Evolutionary conservation across 2,888 invertebrate species (phyloP).

Genomic region (Lithophane socia): DNA sequence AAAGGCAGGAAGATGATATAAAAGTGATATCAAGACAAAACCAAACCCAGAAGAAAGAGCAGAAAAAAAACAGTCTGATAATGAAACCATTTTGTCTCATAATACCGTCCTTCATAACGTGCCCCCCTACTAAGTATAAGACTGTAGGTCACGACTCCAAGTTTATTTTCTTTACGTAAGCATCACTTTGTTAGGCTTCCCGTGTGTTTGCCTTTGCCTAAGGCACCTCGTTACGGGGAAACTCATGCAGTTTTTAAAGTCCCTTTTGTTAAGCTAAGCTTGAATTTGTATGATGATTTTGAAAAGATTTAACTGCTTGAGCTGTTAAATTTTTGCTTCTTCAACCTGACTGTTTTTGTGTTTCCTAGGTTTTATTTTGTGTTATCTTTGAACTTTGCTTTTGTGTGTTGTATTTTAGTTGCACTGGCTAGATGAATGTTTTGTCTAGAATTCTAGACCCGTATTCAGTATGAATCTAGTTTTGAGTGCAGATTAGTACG

Average conservation of each 20-base stretch:
- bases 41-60: background rate
- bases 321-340: background rate
- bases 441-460: background rate
- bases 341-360: background rate
- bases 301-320: conserved; percentile 10
- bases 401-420: background rate
- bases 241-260: conserved; percentile 29
- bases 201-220: conserved; percentile 53
- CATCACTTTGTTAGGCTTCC: conserved; percentile 67
- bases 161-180: conserved; percentile 61
- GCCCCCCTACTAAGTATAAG: conserved; percentile 23
- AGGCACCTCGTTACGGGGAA: conserved; percentile 54
- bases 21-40: too few relatives aligned
- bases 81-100: conserved; percentile 1
- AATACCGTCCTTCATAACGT: background rate
- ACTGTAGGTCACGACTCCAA: conserved; percentile 61
- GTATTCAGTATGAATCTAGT: background rate
- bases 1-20: background rate
- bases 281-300: conserved; percentile 22
- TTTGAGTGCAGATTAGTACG: background rate
- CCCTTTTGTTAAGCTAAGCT: conserved; percentile 43
- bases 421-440: background rate
- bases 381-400: background rate
- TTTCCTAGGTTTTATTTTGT: background rate
- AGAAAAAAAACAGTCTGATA: background rate